Percentiles rank a stretch among this genome's conserved stretches.
These are phyloP conservation scores for Malaclemys terrapin DNA, from an alignment of 2,113 vertebrate species.

Conservation along the genomic window DNA sequence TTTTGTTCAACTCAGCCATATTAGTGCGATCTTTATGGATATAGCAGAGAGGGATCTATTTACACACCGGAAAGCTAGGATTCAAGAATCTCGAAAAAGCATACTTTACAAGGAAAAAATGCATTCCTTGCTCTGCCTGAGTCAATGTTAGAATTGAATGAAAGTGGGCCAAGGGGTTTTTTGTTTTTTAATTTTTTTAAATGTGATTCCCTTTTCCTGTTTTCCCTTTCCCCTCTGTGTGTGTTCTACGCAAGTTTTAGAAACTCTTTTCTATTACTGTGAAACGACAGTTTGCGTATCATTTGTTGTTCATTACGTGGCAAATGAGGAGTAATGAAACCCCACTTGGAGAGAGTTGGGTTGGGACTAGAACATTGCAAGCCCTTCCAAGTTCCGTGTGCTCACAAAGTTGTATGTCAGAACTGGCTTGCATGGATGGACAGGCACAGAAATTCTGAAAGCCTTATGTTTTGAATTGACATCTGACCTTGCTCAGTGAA, in stretches of 20 bases:
- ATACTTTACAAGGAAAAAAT: constrained; percentile 11
- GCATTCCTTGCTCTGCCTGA: neutral
- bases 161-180: neutral
- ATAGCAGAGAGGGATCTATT: constrained; percentile 38
- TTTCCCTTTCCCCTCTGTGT: fast-evolving
- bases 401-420: neutral
- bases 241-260: neutral
- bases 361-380: neutral
- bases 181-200: neutral
- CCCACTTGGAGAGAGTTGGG: neutral
- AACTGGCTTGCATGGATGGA: neutral
- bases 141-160: constrained; percentile 5
- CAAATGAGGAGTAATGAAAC: neutral
- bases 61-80: constrained; percentile 7
- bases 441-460: fast-evolving
- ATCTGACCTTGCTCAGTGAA: neutral
- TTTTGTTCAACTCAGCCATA: constrained; percentile 1
- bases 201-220: constrained; percentile 2
- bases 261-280: neutral
- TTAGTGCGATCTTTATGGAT: constrained; percentile 31
- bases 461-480: neutral
- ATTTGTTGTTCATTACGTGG: neutral
- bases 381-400: neutral
- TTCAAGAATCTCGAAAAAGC: constrained; percentile 26
- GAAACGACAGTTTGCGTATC: neutral